Conservation (phyloP, 2,797 vertebrate genomes). For the Melanitta fusca region DNA sequence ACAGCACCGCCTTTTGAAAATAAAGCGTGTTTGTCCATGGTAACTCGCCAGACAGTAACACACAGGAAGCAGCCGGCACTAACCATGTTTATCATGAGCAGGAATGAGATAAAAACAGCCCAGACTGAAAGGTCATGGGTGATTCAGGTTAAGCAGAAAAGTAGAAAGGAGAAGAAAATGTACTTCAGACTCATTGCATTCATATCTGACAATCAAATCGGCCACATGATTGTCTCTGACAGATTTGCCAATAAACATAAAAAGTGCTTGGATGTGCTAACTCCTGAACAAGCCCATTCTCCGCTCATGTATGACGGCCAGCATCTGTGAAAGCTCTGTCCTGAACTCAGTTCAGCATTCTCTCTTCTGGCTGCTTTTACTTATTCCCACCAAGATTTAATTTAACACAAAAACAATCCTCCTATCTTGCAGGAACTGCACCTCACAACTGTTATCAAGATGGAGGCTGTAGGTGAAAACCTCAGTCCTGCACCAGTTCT, state of each 20-base stretch:
- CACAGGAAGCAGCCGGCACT: rapidly evolving
- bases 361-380: background rate
- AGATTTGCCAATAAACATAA: rapidly evolving
- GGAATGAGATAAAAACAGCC: background rate
- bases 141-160: background rate
- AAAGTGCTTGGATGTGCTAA: rapidly evolving
- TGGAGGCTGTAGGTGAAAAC: background rate
- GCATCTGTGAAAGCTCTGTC: background rate
- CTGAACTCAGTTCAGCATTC: rapidly evolving
- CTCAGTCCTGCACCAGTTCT: background rate
- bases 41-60: background rate
- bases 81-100: background rate
- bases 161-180: background rate
- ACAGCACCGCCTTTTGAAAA: background rate
- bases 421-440: rapidly evolving
- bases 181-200: background rate
- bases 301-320: rapidly evolving
- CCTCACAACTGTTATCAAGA: background rate
- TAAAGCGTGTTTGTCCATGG: background rate
- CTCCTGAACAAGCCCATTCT: background rate
- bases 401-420: background rate
- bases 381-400: background rate
- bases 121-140: background rate
- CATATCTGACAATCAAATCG: background rate
- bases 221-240: rapidly evolving